Conservation (phyloP, 2,888 invertebrate species). For the Athalia rosae region DNA sequence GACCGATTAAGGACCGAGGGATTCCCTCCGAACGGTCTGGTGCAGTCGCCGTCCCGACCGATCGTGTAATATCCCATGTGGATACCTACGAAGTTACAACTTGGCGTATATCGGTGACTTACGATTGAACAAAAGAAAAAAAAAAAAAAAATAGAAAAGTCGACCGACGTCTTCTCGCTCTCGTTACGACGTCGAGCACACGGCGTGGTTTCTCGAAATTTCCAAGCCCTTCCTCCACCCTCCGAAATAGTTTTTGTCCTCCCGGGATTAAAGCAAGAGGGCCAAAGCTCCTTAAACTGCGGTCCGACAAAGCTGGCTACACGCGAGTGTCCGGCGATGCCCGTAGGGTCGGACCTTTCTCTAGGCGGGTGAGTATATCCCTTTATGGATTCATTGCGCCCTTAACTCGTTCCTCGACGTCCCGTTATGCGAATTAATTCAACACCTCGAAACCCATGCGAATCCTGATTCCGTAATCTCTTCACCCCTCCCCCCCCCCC, state of each 20-base stretch:
- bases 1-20: slow-evolving; percentile 72
- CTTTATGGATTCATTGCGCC: slow-evolving; percentile 18
- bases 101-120: background rate
- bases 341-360: slow-evolving; percentile 30
- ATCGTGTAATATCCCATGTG: slow-evolving; percentile 15
- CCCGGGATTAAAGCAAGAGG: slow-evolving; percentile 69
- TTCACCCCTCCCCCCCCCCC: background rate
- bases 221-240: slow-evolving; percentile 40
- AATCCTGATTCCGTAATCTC: slow-evolving; percentile 14
- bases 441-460: slow-evolving; percentile 20
- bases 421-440: slow-evolving; percentile 28
- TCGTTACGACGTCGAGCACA: slow-evolving; percentile 1
- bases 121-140: background rate
- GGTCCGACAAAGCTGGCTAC: slow-evolving; percentile 72
- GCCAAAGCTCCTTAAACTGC: slow-evolving; percentile 73
- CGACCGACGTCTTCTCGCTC: background rate
- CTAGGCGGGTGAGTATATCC: slow-evolving; percentile 42
- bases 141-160: background rate
- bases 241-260: slow-evolving; percentile 69
- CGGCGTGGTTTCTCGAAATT: slow-evolving; percentile 29
- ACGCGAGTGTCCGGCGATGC: slow-evolving; percentile 64
- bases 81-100: slow-evolving; percentile 3
- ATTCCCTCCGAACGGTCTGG: slow-evolving; percentile 27
- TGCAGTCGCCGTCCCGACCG: slow-evolving; percentile 3
- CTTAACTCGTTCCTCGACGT: slow-evolving; percentile 18